Evolutionary conservation across 2,888 invertebrate genomes (phyloP), one percentile per base, ranked within the genome.

Genomic region (Latrodectus hesperus): DNA sequence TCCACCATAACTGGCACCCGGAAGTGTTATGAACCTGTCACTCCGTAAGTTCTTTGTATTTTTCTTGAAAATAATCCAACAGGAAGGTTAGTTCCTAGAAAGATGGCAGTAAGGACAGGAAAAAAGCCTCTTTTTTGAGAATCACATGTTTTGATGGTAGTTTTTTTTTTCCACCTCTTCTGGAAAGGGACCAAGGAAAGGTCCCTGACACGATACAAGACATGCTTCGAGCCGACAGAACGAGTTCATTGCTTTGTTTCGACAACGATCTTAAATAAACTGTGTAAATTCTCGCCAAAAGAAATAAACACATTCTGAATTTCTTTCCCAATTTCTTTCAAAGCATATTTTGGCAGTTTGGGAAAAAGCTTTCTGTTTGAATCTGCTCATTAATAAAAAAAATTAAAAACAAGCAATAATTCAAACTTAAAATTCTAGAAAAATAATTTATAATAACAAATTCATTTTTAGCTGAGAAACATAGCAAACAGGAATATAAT

Each of bases 171-270:
- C 2, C 38, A 68, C 60, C 60, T 49, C 11, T 78, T 55, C 65
- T 84, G 84, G 84, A 84, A 53, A 9, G 16, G 6, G 2, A 77
- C 84, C 84, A 84, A 82, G 22, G 51, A 72, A 73, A 84, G 84
- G 84, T 78, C 84, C 84, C 71, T 84, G 84, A 84, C 84, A 84
- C 67, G 65, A 22, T 70, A 78, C 60, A 60, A 60, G 60, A 60
- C 12, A 84, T 76, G 49, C 74, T 60, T 53, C 22, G 3, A 11
- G 65, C n/a, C 16, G 65, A 65, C 71, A 12, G 49, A 72, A 67
- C 55, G 72, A 52, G 80, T 65, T 72, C 72, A 73, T 65, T 73
- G 65, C 52, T 80, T 80, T 60, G 5, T 22, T 9, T 22, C 68
- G 12, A 9, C 22, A 68, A 68, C 68, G 22, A 26, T 12, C 38